Base-by-base conservation (phyloP, 1,140 invertebrate genomes). In the Drosophila triauraria region DNA sequence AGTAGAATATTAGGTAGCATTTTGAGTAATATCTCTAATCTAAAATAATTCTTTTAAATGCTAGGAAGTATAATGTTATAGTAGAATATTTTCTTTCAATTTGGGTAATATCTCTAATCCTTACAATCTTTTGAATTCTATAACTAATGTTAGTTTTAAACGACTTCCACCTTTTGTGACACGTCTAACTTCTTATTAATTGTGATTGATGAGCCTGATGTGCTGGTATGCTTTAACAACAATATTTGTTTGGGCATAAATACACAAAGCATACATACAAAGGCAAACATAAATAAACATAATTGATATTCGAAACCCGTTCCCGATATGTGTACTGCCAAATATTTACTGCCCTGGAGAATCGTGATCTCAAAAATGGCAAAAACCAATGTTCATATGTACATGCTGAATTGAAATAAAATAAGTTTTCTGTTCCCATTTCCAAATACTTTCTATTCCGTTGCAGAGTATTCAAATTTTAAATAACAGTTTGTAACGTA, bases 271-370 rank as follows among this genome's bases (percentile, higher is more conserved):
- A 40, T 38, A 38, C 17, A 23, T 43, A 51, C 17, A 23, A 17
- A 38, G 32, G 32, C 32, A 38, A 32, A 54, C 51, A 38, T 23
- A 54, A 54, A 38, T 54, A 51, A 43, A 43, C 15, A 30, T 71
- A 47, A 53, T 85, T 80, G 38, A 78, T 61, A 86, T 72, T 64
- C 84, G 38, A 67, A 64, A 43, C 63, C 64, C 70, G 70, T 65
- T 44, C 32, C 32, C 8, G 8, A 68, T 27, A 35, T 35, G 32
- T 12, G 32, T 35, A 10, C 8, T 10, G 32, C 32, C 10, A 3
- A 68, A 60, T 46, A 56, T 48, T 46, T 53, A 60, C 57, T 60
- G 43, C 48, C 42, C 43, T 38, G 20, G 53, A 78, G 59, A 63
- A 74, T 76, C 67, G 44, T 50, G 25, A 63, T 46, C 17, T 32